Conservation (phyloP, 1,140 invertebrate genomes). For the Himalopsyche phryganea region DNA sequence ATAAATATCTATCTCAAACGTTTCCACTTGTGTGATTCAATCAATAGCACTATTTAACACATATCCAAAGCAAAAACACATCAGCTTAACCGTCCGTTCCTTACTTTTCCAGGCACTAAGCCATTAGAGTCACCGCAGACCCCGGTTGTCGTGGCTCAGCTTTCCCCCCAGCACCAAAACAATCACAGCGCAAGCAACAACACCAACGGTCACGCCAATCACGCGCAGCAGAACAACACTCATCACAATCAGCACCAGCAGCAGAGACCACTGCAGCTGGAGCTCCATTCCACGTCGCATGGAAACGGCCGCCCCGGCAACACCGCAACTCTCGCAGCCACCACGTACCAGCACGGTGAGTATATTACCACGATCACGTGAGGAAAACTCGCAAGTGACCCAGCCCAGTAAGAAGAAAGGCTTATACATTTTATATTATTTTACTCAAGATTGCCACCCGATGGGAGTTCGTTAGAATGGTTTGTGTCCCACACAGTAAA, state of each 20-base stretch:
- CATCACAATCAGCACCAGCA: constrained; percentile 35
- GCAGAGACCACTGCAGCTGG: constrained; percentile 44
- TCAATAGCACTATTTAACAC: too few species aligned
- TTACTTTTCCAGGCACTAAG: constrained; percentile 57
- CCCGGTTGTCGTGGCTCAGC: constrained; percentile 59
- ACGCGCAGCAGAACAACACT: constrained; percentile 41
- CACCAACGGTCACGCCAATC: constrained; percentile 44
- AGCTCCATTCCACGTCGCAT: constrained; percentile 53
- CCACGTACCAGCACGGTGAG: constrained; percentile 33
- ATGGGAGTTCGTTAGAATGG: too few species aligned
- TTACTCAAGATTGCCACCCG: too few species aligned
- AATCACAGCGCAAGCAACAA: constrained; percentile 36
- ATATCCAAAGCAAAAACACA: too few species aligned
- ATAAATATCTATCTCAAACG: too few species aligned
- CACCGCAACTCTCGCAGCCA: constrained; percentile 19
- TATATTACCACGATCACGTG: constrained; percentile 31
- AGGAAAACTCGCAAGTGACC: too few species aligned
- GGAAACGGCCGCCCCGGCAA: constrained; percentile 54
- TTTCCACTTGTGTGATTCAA: too few species aligned
- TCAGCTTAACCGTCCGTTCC: too few species aligned
- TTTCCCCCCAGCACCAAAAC: constrained; percentile 45
- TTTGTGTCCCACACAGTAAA: too few species aligned
- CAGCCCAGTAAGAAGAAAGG: too few species aligned
- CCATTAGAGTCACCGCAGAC: constrained; percentile 81
- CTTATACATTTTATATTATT: too few species aligned